Base-by-base conservation (phyloP, 2,888 invertebrate species). In the Hesperia comma region DNA sequence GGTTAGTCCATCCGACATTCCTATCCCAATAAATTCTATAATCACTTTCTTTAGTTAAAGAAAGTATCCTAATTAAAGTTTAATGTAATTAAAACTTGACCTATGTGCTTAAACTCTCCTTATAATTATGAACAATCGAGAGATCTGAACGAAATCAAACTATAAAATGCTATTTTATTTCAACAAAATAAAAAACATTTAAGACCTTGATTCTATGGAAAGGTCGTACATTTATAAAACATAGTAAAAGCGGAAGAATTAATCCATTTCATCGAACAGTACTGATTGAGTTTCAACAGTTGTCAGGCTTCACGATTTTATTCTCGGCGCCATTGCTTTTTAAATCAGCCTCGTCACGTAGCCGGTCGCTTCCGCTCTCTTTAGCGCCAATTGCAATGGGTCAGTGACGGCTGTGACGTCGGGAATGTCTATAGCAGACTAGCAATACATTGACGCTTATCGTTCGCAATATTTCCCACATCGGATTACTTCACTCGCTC, bases 321-420 rank as follows among this genome's bases (percentile, higher is more conserved):
- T 77, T 78, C 74, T 63, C 73, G 75, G 72, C 75, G 76, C 75
- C 73, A 77, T 80, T 78, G 71, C 71, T 78, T 78, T 75, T 75
- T 78, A 80, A 82, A 84, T 81, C 78, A 77, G 77, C 69, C 62
- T 74, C 70, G 75, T 77, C 81, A 84, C 81, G 82, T 82, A 80
- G 75, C 73, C 64, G 60, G 66, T 56, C 68, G 70, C 71, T 73
- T 74, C 71, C 73, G 74, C 74, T 72, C 75, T 73, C 75, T 78
- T 79, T 79, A 79, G 76, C 77, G 71, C 74, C 79, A 80, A 83
- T 83, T 83, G 82, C 81, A 79, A 76, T 77, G 73, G 70, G 68
- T 75, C 68, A 69, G 63, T 68, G 71, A 66, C 71, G 69, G 54
- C 53, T 53, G 19, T 64, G 60, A 66, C 54, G 54, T 41, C n/a